Evolutionary conservation across 2,888 invertebrate genomes (phyloP).

Genomic region (Brachynemurus nebulosus): DNA sequence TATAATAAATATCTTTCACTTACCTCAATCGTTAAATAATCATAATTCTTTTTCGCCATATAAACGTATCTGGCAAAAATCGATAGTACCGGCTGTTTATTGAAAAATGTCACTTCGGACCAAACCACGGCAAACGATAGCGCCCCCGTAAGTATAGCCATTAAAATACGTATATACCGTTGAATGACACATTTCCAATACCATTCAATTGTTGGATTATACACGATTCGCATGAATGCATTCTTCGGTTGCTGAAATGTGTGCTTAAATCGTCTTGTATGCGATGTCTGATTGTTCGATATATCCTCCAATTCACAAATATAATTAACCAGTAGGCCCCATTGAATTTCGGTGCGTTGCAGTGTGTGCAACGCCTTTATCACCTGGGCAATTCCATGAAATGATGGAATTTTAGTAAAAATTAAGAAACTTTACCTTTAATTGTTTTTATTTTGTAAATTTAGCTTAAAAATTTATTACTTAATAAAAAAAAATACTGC

Average conservation of each 20-base stretch:
- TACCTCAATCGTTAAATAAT: constrained; percentile 91
- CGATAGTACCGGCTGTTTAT: constrained; percentile 79
- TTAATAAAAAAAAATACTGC: too few relatives aligned
- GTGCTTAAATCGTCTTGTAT: constrained; percentile 46
- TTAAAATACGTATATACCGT: constrained; percentile 57
- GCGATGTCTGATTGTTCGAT: constrained; percentile 54
- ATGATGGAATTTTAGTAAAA: too few relatives aligned
- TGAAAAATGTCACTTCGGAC: constrained; percentile 98
- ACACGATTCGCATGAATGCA: constrained; percentile 42
- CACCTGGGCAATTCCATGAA: too few relatives aligned
- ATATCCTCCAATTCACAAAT: constrained; percentile 80
- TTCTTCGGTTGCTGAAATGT: constrained; percentile 53
- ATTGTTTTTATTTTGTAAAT: too few relatives aligned
- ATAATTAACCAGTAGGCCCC: constrained; percentile 70
- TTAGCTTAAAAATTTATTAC: too few relatives aligned
- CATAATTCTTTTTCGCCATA: constrained; percentile 63
- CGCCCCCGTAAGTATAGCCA: constrained; percentile 57
- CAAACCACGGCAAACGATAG: constrained; percentile 91
- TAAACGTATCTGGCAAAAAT: constrained; percentile 91
- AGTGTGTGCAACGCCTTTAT: constrained; percentile 85
- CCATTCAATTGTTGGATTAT: constrained; percentile 73
- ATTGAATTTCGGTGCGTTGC: constrained; percentile 88
- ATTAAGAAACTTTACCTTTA: too few relatives aligned
- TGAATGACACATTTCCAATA: constrained; percentile 85
- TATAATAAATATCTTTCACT: too few relatives aligned